Base-by-base conservation (phyloP, 92 coral and sea anemone genomes). In the Phenganax stokvisi region DNA sequence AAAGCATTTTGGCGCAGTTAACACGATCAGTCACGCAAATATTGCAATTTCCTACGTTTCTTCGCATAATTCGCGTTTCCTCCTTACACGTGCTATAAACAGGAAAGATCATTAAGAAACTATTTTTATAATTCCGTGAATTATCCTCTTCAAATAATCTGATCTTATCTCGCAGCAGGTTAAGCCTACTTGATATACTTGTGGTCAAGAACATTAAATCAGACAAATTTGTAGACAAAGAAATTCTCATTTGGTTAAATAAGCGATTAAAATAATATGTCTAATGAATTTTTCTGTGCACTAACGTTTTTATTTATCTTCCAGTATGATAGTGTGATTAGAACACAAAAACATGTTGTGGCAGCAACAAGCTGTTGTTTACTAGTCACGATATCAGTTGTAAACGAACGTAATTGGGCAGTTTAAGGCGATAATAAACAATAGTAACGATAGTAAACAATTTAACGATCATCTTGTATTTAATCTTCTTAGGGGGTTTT, bases 191-290 rank as follows among this genome's bases (percentile, higher is more conserved):
- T 68, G 53, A 68, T 20, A 30, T 13, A 29, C 53, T 68, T 68
- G 10, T 12, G 47, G 53, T 20, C 6, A 2, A 25, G 57, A 9
- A 63, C 52, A 16, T 56, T 7, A 73, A 52, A 8, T 73, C 61
- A 25, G 58, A 53, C 52, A 20, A 55, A n/a, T 4, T 56, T 53
- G 64, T 56, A 75, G 63, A 57, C 63, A 44, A 10, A 25, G 64
- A 75, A 75, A 75, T 75, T 75, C 66, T 56, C 52, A 47, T 75
- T 13, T 25, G 53, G 51, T 75, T 56, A 56, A 75, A 75, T 75
- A 75, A 75, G 66, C 64, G 80, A 75, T 52, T 11, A 75, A 56
- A 54, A 55, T 75, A 58, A 37, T 37, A 68, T 1, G 5, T 5
- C 2, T 37, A 37, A 2, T 37, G 47, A 37, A 37, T 37, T 37